A percentile compares a stretch with the other conserved stretches of the same genome.
These are phyloP conservation scores for Chaitophorus viminalis DNA, from an alignment of 2,888 invertebrate species.

Conservation along the genomic window DNA sequence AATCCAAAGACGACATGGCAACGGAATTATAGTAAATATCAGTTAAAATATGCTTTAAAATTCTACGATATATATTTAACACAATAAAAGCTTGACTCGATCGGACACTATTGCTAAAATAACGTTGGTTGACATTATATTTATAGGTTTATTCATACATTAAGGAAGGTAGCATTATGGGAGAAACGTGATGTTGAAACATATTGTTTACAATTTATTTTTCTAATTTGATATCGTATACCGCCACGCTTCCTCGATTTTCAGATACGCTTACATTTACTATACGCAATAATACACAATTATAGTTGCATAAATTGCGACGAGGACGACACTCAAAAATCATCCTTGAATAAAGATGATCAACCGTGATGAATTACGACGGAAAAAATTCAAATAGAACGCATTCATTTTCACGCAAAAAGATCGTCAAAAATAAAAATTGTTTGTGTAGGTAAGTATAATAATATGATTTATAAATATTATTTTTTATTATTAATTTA, in stretches of 20 bases:
- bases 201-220: constrained; percentile 58
- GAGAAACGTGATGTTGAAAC: constrained; percentile 41
- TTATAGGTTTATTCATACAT: constrained; percentile 18
- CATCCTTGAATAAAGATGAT: constrained; percentile 53
- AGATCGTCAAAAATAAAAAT: neutral
- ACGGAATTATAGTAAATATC: neutral
- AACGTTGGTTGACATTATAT: constrained; percentile 19
- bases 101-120: constrained; percentile 36
- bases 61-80: neutral
- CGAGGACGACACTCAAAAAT: constrained; percentile 27
- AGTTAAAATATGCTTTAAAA: constrained; percentile 1
- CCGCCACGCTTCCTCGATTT: constrained; percentile 42
- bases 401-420: neutral
- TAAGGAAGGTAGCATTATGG: neutral
- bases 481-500: too few relatives aligned
- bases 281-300: constrained; percentile 11
- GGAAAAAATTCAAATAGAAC: neutral
- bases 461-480: too few relatives aligned
- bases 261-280: constrained; percentile 42
- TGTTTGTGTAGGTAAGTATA: too few relatives aligned
- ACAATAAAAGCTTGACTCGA: neutral
- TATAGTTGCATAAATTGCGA: constrained; percentile 20
- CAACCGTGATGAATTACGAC: constrained; percentile 39
- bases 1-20: constrained; percentile 20
- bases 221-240: constrained; percentile 46